Conservation (phyloP, 2,888 invertebrate species). For the Neoaliturus tenellus region DNA sequence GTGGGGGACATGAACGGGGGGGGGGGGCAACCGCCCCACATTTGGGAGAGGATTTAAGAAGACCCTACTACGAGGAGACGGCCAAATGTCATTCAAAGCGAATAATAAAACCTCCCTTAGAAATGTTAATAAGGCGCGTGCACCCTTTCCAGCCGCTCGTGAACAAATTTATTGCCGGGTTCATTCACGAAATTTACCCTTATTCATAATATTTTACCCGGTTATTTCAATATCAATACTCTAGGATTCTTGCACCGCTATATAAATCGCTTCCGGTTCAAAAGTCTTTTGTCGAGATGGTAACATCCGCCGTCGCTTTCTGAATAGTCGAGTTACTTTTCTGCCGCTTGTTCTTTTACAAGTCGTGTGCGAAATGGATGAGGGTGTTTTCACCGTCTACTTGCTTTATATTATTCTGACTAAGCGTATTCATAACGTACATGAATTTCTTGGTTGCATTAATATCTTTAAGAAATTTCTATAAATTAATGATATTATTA, state of each 20-base stretch:
- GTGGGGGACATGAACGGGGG: background rate
- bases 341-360: background rate
- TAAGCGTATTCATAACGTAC: too few species aligned
- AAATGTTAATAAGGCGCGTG: conserved; percentile 49
- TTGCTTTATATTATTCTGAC: too few species aligned
- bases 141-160: conserved; percentile 1
- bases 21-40: conserved; percentile 1
- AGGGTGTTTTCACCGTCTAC: too few species aligned
- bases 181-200: conserved; percentile 48
- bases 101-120: conserved; percentile 45
- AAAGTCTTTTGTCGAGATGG: conserved; percentile 15
- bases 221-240: conserved; percentile 55
- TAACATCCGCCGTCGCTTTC: background rate
- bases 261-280: conserved; percentile 49
- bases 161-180: background rate
- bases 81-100: conserved; percentile 43
- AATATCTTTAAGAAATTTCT: too few species aligned
- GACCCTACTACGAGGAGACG: conserved; percentile 33
- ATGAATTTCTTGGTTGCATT: too few species aligned
- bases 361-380: background rate
- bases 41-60: conserved; percentile 41
- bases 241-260: conserved; percentile 25
- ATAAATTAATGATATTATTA: too few species aligned
- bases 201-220: conserved; percentile 46
- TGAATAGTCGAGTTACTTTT: background rate